Evolutionary conservation across 2,113 vertebrate genomes (phyloP).

Genomic region (Trichomycterus rosablanca): DNA sequence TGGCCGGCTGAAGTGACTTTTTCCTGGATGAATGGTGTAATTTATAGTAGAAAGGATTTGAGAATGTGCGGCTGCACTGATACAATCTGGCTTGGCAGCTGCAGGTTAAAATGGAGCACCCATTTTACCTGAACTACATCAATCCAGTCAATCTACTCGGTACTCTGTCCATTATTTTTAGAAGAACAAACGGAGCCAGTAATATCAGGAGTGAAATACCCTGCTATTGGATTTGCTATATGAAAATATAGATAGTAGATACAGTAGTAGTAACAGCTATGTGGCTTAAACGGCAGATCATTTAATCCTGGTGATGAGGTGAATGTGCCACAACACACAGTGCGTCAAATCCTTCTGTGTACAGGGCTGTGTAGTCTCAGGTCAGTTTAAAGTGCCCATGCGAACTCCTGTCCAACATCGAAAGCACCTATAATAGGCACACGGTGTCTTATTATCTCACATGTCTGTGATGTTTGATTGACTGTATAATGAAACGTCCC

Average conservation of each 20-base stretch:
- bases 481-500: conserved; percentile 10
- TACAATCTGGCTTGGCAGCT: conserved; percentile 20
- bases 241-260: no score
- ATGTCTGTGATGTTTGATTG: conserved; percentile 21
- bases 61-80: conserved; percentile 2
- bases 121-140: conserved; percentile 9
- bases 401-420: no score
- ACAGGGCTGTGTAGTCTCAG: no score
- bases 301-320: no score
- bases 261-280: no score
- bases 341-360: no score
- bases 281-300: no score
- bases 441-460: conserved; percentile 15
- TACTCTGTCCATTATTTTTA: conserved; percentile 3
- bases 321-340: no score
- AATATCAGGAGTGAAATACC: background rate
- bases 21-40: conserved; percentile 22
- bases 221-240: background rate
- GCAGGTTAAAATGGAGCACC: conserved; percentile 10
- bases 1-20: conserved; percentile 23
- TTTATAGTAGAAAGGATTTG: conserved; percentile 24
- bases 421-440: no score
- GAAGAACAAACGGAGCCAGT: background rate
- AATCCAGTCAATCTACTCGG: background rate
- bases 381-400: no score